Conservation (phyloP, 2,888 invertebrate species). For the Orthosia gothica region DNA sequence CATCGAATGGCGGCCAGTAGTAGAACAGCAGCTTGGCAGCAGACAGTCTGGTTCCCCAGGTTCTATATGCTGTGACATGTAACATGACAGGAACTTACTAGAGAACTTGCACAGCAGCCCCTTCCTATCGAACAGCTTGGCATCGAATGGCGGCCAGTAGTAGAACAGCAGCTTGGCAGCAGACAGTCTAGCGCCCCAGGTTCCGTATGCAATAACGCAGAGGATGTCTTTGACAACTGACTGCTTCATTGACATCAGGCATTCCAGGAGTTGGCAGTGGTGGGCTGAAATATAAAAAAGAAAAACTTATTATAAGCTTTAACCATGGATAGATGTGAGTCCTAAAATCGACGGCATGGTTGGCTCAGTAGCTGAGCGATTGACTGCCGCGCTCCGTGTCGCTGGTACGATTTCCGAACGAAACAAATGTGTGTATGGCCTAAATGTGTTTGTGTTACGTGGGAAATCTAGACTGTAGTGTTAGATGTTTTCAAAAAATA, state of each 20-base stretch:
- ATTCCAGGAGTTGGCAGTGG: slow-evolving; percentile 99
- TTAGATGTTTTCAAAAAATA: too few relatives aligned
- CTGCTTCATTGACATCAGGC: slow-evolving; percentile 98
- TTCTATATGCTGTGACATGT: slow-evolving; percentile 98
- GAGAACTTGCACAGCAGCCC: slow-evolving; percentile 97
- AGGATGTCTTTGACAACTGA: slow-evolving; percentile 98
- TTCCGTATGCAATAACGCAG: slow-evolving; percentile 99
- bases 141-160: slow-evolving; percentile 99
- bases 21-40: slow-evolving; percentile 99
- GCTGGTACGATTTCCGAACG: too few relatives aligned
- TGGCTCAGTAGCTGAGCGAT: too few relatives aligned
- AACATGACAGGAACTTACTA: slow-evolving; percentile 89
- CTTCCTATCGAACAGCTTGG: slow-evolving; percentile 97
- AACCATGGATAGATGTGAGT: not conserved
- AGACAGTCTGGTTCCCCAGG: slow-evolving; percentile 97
- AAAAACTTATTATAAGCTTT: not conserved
- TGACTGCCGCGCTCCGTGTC: too few relatives aligned
- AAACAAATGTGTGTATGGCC: too few relatives aligned
- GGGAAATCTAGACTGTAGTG: too few relatives aligned
- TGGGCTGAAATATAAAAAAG: slow-evolving; percentile 92
- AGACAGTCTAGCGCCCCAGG: slow-evolving; percentile 97
- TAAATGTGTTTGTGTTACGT: too few relatives aligned
- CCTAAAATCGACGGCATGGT: not conserved
- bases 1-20: slow-evolving; percentile 99
- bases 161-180: slow-evolving; percentile 99